Conservation (phyloP, 1,140 invertebrate species). For the Babylonia areolata region DNA sequence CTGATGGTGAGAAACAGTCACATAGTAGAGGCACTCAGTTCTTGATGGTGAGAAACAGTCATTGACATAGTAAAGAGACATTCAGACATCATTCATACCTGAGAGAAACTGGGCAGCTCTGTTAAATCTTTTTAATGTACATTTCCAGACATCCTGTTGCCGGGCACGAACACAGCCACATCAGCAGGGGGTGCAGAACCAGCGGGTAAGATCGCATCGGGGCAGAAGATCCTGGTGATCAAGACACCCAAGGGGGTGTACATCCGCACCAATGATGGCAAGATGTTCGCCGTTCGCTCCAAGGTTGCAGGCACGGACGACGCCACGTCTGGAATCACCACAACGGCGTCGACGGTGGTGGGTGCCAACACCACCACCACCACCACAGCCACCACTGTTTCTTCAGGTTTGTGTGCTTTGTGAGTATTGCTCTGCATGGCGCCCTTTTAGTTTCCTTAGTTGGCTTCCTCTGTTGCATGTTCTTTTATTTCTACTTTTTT, state of each 20-base stretch:
- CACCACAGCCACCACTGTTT: slow-evolving; percentile 51
- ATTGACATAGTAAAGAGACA: too few species aligned
- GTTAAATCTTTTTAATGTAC: too few species aligned
- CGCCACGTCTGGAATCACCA: background rate
- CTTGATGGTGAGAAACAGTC: too few species aligned
- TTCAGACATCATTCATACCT: too few species aligned
- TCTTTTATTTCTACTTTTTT: background rate
- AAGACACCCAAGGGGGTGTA: slow-evolving; percentile 97
- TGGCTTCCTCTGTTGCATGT: background rate
- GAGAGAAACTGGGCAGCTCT: too few species aligned
- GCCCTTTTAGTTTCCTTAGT: background rate
- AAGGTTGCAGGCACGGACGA: slow-evolving; percentile 43
- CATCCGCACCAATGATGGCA: slow-evolving; percentile 95
- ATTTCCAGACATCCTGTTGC: slow-evolving; percentile 90
- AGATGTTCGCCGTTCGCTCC: slow-evolving; percentile 91
- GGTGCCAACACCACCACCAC: slow-evolving; percentile 44
- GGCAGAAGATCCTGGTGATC: slow-evolving; percentile 94
- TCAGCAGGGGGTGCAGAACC: slow-evolving; percentile 85
- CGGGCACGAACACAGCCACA: slow-evolving; percentile 83
- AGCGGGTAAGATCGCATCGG: slow-evolving; percentile 84
- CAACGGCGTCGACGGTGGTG: slow-evolving; percentile 23
- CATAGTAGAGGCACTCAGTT: too few species aligned
- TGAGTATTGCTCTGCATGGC: slow-evolving; percentile 16
- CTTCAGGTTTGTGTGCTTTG: slow-evolving; percentile 31
- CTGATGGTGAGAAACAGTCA: too few species aligned